Evolutionary conservation across 1,140 invertebrate species (phyloP).

Genomic region (Antheraea pernyi): DNA sequence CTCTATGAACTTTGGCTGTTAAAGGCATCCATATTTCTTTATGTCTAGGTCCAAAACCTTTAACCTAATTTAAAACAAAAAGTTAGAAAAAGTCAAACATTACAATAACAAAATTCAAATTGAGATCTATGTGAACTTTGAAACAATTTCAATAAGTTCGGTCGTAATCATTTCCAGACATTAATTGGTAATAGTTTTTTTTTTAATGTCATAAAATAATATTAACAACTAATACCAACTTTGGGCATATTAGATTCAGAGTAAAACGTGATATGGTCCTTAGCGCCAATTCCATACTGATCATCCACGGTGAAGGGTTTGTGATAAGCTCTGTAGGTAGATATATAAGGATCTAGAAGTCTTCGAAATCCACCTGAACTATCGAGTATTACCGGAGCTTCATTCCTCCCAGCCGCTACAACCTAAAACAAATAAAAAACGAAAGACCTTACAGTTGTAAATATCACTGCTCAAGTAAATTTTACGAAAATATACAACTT

Average conservation of each 20-base stretch:
- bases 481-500: neutral
- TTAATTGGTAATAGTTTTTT: too few relatives aligned
- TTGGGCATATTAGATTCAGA: slow-evolving; percentile 58
- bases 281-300: slow-evolving; percentile 63
- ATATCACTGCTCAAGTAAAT: neutral
- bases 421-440: slow-evolving; percentile 33
- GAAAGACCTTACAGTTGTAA: neutral
- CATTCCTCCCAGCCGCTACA: slow-evolving; percentile 59
- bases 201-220: neutral
- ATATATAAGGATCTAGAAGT: slow-evolving; percentile 62
- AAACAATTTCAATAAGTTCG: too few relatives aligned
- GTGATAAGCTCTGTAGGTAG: slow-evolving; percentile 52
- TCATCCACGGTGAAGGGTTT: slow-evolving; percentile 56
- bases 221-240: slow-evolving; percentile 27
- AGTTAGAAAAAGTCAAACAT: neutral
- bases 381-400: slow-evolving; percentile 55
- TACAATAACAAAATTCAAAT: neutral
- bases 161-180: too few relatives aligned
- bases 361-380: slow-evolving; percentile 43
- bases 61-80: slow-evolving; percentile 36
- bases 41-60: slow-evolving; percentile 61
- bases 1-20: slow-evolving; percentile 48
- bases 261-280: slow-evolving; percentile 72
- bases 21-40: slow-evolving; percentile 71
- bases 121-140: neutral